Percentiles rank a stretch among this genome's conserved stretches.
Conservation (phyloP, 2,113 vertebrate species). For the Aviceda subcristata region DNA sequence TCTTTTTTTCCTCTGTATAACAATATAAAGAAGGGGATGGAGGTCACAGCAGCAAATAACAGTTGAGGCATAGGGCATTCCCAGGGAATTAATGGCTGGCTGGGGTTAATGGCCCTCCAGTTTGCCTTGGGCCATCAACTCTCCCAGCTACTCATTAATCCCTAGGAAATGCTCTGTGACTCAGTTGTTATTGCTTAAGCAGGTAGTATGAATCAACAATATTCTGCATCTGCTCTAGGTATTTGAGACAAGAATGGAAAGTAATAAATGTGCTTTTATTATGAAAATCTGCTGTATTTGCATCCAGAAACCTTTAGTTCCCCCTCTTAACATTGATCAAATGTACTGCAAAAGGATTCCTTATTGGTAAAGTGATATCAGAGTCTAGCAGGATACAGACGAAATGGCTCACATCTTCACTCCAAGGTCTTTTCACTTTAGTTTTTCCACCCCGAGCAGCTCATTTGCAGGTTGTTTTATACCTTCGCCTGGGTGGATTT, state of each 20-base stretch:
- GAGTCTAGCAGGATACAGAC: neutral
- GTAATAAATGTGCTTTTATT: neutral
- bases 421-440: neutral
- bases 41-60: neutral
- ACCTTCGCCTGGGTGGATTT: neutral
- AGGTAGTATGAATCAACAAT: neutral
- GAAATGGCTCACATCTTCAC: neutral
- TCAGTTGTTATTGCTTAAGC: neutral
- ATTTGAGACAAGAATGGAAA: neutral
- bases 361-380: neutral
- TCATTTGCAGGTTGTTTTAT: neutral
- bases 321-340: neutral
- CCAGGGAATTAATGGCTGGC: neutral
- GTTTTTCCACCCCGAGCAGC: neutral
- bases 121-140: slow-evolving; percentile 1
- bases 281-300: neutral
- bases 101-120: neutral
- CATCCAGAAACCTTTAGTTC: neutral
- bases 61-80: neutral
- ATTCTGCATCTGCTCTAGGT: neutral
- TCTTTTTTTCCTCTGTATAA: neutral
- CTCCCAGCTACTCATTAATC: neutral
- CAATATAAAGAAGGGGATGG: neutral
- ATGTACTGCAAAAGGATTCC: neutral
- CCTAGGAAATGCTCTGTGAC: neutral